A percentile compares a stretch with the other conserved stretches of the same genome.
Evolutionary conservation across 2,113 vertebrate species (phyloP).

Genomic region (Hemiprocne comata): DNA sequence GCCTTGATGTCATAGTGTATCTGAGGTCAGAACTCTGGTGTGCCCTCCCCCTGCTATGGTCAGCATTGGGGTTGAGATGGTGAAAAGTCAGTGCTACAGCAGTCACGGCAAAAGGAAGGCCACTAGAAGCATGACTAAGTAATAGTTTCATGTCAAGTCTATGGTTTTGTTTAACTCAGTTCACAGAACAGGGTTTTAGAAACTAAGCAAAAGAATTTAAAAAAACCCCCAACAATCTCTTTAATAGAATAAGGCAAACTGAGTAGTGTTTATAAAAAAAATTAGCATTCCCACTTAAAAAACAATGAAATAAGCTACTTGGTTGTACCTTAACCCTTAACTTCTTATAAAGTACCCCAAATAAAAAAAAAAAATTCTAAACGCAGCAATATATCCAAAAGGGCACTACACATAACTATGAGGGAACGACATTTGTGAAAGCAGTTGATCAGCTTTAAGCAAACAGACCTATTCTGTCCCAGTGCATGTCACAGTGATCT

Average conservation of each 20-base stretch:
- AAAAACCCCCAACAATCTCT: not conserved
- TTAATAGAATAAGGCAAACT: constrained; percentile 64
- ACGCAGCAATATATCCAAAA: not conserved
- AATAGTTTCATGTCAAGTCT: constrained; percentile 2
- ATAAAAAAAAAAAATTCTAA: not conserved
- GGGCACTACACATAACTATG: not conserved
- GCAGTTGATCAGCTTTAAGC: constrained; percentile 48
- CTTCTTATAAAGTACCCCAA: constrained; percentile 36
- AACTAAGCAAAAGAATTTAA: not conserved
- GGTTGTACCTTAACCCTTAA: constrained; percentile 62
- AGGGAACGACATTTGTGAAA: constrained; percentile 56
- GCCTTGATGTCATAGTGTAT: not conserved
- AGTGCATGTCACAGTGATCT: constrained; percentile 73
- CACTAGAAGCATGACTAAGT: constrained; percentile 7
- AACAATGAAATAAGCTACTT: not conserved
- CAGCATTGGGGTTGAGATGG: not conserved
- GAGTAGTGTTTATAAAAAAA: not conserved
- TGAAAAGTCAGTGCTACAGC: not conserved
- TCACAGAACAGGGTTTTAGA: constrained; percentile 16
- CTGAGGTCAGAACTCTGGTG: not conserved
- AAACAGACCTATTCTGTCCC: constrained; percentile 68
- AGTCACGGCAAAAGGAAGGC: constrained; percentile 53
- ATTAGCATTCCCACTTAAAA: not conserved
- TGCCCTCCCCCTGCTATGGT: not conserved
- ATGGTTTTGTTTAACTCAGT: not conserved